Evolutionary conservation across 1,140 invertebrate genomes (phyloP).

Genomic region (Drosophila teissieri): DNA sequence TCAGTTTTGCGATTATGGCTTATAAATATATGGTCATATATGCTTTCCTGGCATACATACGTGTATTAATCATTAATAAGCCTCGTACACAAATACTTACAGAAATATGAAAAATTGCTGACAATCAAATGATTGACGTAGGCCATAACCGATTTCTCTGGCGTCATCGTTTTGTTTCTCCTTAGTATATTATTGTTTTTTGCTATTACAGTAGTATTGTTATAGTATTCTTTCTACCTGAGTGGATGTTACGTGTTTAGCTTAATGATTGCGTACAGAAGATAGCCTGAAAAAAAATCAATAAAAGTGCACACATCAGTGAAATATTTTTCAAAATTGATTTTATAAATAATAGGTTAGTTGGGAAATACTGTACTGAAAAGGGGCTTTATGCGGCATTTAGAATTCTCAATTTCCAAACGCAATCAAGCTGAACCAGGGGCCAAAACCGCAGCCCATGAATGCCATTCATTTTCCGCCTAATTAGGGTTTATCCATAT

Average conservation of each 20-base stretch:
- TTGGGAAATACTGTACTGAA: conserved; percentile 22
- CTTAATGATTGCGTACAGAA: conserved; percentile 73
- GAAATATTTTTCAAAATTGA: not conserved
- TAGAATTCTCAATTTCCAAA: not conserved
- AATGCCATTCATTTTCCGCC: conserved; percentile 42
- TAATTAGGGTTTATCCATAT: conserved; percentile 49
- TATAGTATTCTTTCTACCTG: conserved; percentile 56
- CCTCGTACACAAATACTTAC: conserved; percentile 62
- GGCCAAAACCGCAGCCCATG: conserved; percentile 22
- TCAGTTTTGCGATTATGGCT: conserved; percentile 1
- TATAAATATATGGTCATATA: not conserved
- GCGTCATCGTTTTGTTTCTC: conserved; percentile 68
- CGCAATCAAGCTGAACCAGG: conserved; percentile 46
- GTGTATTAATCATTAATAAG: not conserved
- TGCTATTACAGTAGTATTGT: conserved; percentile 12
- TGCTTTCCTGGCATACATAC: not conserved
- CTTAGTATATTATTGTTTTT: conserved; percentile 30
- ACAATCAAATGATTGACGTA: conserved; percentile 82
- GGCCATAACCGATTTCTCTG: conserved; percentile 80
- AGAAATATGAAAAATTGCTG: conserved; percentile 84
- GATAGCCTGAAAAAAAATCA: conserved; percentile 71
- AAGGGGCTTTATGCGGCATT: not conserved
- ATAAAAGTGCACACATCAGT: conserved; percentile 50
- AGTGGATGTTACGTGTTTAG: conserved; percentile 73
- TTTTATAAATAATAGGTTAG: conserved; percentile 16